Base-by-base conservation (phyloP, 2,888 invertebrate genomes). In the Clivina fossor region DNA sequence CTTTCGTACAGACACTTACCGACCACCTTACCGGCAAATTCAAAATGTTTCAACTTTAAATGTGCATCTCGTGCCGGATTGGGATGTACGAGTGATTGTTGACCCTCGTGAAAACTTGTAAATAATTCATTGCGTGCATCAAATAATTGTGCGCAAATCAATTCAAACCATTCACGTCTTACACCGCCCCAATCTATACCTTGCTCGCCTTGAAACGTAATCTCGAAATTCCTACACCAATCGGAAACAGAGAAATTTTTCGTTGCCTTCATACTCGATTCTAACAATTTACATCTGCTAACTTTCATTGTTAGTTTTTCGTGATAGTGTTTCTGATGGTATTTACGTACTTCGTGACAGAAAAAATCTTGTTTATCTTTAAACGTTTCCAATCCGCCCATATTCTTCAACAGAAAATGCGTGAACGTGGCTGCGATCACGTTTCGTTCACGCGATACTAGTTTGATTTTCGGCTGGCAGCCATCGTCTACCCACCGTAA, bases 171-270 rank as follows among this genome's bases (percentile, higher is more conserved):
- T 76, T 96, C 96, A 58, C 94, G 83, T 3, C 94, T 80, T 38
- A 95, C 80, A 3, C 95, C 95, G 62, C 95, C 95, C 93, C 92
- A 93, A 76, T 95, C 94, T 66, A 95, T 85, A 88, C 92, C 95
- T 80, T 92, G 92, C 72, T 96, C 95, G n/a, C 93, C 93, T 71
- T 88, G 85, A 74, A 95, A 95, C 53, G 85, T 86, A 60, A 95
- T 86, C 76, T 95, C 94, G 72, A 95, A 94, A 77, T 90, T 93
- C 69, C 89, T 84, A 74, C 93, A 94, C 95, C 95, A 96, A 76
- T 95, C 94, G 50, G 86, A 84, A n/a, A 90, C 83, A 19, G 84
- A 81, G 76, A 93, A 92, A 68, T 86, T 84, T 66, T 88, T 86
- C 1, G 92, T 92, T 35, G 90, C 86, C 75, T 91, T 93, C 78